These are phyloP conservation scores for Drosophila mettleri DNA, from an alignment of 2,888 invertebrate species.

Conservation along the genomic window DNA sequence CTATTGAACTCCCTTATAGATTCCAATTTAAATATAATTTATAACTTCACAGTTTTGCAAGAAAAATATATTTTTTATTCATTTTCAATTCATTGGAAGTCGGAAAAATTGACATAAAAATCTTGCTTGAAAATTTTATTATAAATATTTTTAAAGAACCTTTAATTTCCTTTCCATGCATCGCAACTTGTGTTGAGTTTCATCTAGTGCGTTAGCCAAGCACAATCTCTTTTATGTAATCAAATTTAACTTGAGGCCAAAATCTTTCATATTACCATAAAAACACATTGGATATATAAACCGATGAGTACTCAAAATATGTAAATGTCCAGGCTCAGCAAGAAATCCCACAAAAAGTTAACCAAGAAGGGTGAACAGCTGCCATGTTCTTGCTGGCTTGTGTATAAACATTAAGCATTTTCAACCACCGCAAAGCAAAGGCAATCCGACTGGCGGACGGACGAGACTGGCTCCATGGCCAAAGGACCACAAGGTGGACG, in stretches of 20 bases:
- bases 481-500: conserved; percentile 42
- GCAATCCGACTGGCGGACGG: conserved; percentile 22
- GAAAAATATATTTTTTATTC: no score
- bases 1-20: no score
- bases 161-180: no score
- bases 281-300: neutral
- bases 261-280: neutral
- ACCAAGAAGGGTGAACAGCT: conserved; percentile 11
- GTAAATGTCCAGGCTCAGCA: neutral
- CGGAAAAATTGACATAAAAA: no score
- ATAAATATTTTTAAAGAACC: no score
- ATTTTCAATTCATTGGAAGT: no score
- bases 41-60: no score
- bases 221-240: neutral
- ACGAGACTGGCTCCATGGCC: conserved; percentile 23
- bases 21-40: no score
- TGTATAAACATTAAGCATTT: conserved; percentile 61
- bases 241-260: neutral
- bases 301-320: neutral
- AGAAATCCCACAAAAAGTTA: neutral
- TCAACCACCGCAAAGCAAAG: conserved; percentile 49
- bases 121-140: no score
- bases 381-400: conserved; percentile 16
- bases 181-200: neutral
- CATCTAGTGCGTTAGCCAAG: neutral